phyloP scores from a whole-genome alignment of 2,113 vertebrate species.

The Carassius gibelio region DNA sequence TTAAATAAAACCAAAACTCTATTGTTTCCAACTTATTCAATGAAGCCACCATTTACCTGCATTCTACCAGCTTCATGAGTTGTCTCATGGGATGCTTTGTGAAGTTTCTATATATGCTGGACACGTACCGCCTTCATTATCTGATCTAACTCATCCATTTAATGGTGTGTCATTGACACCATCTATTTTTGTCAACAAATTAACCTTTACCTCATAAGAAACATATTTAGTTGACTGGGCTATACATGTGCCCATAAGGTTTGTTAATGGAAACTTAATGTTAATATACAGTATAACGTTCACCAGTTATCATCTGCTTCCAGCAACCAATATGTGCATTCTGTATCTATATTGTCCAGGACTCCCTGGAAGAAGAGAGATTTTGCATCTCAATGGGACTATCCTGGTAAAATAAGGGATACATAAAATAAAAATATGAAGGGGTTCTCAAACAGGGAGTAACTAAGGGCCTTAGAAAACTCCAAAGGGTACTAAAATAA shows the following conservation, averaged over 20 bases:
- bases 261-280: not conserved
- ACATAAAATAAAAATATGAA: too few relatives aligned
- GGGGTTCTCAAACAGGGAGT: too few relatives aligned
- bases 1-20: not conserved
- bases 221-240: not conserved
- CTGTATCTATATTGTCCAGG: not conserved
- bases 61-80: not conserved
- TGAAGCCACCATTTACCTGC: not conserved
- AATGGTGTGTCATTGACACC: not conserved
- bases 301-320: not conserved
- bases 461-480: not conserved
- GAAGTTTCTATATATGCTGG: not conserved
- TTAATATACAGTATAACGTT: not conserved
- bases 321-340: not conserved
- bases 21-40: not conserved
- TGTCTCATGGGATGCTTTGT: not conserved
- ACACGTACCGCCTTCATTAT: not conserved
- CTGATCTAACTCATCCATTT: not conserved
- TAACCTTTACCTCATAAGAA: not conserved
- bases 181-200: not conserved
- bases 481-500: too few relatives aligned
- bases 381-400: too few relatives aligned
- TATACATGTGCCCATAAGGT: not conserved
- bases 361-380: too few relatives aligned
- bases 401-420: too few relatives aligned